Evolutionary conservation across 92 coral and sea anemone genomes (phyloP).

Genomic region (Pocillopora grandis): DNA sequence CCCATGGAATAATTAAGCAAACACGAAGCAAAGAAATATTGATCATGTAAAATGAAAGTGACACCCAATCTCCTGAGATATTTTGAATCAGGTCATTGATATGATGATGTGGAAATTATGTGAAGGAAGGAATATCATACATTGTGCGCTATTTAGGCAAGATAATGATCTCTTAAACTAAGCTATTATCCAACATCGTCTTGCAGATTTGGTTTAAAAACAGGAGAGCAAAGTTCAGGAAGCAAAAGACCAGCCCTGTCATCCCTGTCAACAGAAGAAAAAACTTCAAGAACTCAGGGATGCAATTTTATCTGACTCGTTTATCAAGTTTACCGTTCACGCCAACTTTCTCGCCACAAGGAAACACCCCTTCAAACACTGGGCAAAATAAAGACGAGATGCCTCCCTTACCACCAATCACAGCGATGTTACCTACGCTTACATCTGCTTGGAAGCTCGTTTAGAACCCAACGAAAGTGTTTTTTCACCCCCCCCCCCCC

Average conservation of each 20-base stretch:
- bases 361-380: not conserved
- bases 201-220: conserved; percentile 85
- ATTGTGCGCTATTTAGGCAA: not conserved
- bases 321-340: not conserved
- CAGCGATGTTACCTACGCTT: not conserved
- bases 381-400: not conserved
- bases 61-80: too few species aligned
- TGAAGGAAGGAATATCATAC: too few species aligned
- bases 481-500: too few species aligned
- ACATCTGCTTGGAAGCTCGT: conserved; percentile 17
- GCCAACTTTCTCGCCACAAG: not conserved
- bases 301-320: not conserved
- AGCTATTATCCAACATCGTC: not conserved
- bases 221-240: conserved; percentile 83
- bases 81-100: too few species aligned
- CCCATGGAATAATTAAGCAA: too few species aligned
- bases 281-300: not conserved
- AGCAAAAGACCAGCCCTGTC: conserved; percentile 43
- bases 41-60: too few species aligned
- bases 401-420: not conserved
- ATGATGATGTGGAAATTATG: too few species aligned
- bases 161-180: not conserved
- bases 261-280: not conserved
- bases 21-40: too few species aligned
- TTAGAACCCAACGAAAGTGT: not conserved